Conservation (phyloP, 2,888 invertebrate species). For the Campopleginae sp. region DNA sequence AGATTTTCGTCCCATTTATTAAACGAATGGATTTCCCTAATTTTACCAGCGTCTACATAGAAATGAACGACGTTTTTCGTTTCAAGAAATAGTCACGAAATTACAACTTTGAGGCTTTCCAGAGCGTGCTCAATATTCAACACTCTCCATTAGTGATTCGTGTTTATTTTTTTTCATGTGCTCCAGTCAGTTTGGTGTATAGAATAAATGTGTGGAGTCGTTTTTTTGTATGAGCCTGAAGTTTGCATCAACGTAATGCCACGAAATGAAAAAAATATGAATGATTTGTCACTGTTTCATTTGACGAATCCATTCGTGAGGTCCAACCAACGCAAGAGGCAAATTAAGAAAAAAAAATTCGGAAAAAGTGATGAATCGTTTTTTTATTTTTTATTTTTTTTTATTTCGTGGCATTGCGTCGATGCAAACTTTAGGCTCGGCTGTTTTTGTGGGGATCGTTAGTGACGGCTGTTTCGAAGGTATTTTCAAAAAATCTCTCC, state of each 20-base stretch:
- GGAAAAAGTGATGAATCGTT: too few species aligned
- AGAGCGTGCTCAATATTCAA: neutral
- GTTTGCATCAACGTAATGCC: too few species aligned
- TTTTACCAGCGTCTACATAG: neutral
- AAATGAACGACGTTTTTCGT: neutral
- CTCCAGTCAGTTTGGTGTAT: neutral
- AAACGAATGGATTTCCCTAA: neutral
- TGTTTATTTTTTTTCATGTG: conserved; percentile 12
- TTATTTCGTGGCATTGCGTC: too few species aligned
- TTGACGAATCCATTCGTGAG: too few species aligned
- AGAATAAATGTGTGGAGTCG: neutral
- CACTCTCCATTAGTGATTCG: neutral
- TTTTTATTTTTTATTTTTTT: too few species aligned
- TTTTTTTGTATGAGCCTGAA: too few species aligned
- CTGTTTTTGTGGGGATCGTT: neutral
- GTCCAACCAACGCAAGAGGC: too few species aligned
- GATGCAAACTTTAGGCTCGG: too few species aligned
- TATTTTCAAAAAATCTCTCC: neutral
- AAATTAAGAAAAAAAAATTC: too few species aligned
- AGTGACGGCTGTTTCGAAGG: neutral
- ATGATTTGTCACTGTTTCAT: too few species aligned
- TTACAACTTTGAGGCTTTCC: neutral
- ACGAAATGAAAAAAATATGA: too few species aligned
- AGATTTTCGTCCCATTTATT: neutral
- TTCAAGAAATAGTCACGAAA: neutral